Base-by-base conservation (phyloP, 2,888 invertebrate species). In the Lutraria lutraria region DNA sequence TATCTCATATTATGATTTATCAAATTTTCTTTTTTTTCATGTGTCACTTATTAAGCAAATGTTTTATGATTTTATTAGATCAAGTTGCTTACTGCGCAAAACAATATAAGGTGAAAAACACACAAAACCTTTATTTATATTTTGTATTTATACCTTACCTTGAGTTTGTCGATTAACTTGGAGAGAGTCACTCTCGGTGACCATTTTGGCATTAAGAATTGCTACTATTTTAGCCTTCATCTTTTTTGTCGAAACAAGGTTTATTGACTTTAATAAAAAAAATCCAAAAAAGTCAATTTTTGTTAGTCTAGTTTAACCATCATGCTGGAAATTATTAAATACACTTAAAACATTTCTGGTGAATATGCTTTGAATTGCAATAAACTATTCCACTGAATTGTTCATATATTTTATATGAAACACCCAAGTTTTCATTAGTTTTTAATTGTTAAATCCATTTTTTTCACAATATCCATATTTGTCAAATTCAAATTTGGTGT, bases 111-210 rank as follows among this genome's bases (percentile, higher is more conserved):
- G n/a, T 43, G 43, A 43, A 43, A 43, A 43, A 43, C 2, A 43
- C 2, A 43, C 8, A 4, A 43, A 43, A 8, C 2, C 2, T 43
- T 43, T 4, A 43, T 43, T 43, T 2, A 43, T 43, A 43, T 43
- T 43, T 52, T 80, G 34, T 60, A 4, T n/a, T 34, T 52, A 31
- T 80, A 12, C 15, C 52, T 84, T 83, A 90, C 90, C 90, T 83
- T 63, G 76, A 29, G 88, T 34, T 6, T 53, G 21, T 15, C 83
- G 82, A 68, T 88, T 80, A 13, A 83, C 81, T 85, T 88, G 29
- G 8, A 85, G 81, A 4, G 86, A 86, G 72, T 88, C 76, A n/a
- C 80, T 85, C 83, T 90, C 88, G n/a, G 16, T 80, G 1, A 87
- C 83, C 79, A 83, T 85, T 25, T n/a, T 60, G 16, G 60, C 19